A percentile compares a stretch with the other conserved stretches of the same genome.
Conservation (phyloP, 2,888 invertebrate species). For the Troides oblongomaculatus region DNA sequence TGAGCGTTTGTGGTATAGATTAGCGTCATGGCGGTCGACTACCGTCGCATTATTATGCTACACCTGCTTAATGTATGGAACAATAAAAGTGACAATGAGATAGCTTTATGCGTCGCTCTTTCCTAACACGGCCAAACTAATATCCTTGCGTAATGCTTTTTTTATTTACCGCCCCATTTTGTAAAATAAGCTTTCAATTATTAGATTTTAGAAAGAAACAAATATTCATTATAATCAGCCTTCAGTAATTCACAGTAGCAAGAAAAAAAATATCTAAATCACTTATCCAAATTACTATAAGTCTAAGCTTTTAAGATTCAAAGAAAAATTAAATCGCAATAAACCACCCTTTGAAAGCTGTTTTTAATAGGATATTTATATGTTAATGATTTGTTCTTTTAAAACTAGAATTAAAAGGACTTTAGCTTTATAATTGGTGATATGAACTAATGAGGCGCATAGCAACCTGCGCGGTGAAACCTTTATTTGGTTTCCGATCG, state of each 20-base stretch:
- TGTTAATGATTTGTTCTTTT: not conserved
- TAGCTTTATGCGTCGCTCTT: constrained; percentile 28
- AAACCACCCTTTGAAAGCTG: not conserved
- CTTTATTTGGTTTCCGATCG: constrained; percentile 56
- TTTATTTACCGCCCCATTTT: not conserved
- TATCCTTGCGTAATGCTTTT: constrained; percentile 24
- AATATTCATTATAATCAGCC: too few relatives aligned
- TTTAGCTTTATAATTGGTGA: not conserved
- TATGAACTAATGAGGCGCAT: constrained; percentile 22
- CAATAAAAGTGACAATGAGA: constrained; percentile 41
- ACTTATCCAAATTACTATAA: too few relatives aligned
- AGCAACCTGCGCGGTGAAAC: constrained; percentile 25
- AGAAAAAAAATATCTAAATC: too few relatives aligned
- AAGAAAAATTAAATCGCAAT: too few relatives aligned
- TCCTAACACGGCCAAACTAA: constrained; percentile 18
- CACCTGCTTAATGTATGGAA: constrained; percentile 52
- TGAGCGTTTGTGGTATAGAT: constrained; percentile 55
- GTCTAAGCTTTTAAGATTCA: too few relatives aligned
- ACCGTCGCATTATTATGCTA: constrained; percentile 39
- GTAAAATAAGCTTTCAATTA: too few relatives aligned
- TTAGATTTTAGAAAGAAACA: too few relatives aligned
- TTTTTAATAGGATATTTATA: not conserved
- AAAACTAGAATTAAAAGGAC: not conserved
- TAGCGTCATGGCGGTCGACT: constrained; percentile 43
- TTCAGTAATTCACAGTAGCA: too few relatives aligned